Conservation (phyloP, 2,113 vertebrate genomes). For the Chrysemys picta region DNA sequence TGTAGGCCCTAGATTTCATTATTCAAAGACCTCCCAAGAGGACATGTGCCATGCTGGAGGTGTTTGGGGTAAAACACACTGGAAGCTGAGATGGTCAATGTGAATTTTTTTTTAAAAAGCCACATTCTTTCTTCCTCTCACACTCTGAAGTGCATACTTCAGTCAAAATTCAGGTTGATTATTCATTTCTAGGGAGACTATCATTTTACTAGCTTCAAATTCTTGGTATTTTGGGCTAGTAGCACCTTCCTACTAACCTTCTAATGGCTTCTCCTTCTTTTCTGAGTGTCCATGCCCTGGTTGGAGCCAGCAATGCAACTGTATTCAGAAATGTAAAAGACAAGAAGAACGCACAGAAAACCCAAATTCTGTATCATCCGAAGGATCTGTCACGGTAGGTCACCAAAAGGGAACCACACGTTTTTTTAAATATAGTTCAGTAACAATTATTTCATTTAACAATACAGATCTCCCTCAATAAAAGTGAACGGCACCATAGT, state of each 20-base stretch:
- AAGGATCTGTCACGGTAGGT: neutral
- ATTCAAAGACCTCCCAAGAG: neutral
- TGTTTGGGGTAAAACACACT: neutral
- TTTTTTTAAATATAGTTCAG: neutral
- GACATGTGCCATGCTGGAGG: neutral
- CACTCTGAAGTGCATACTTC: neutral
- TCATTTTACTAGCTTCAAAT: neutral
- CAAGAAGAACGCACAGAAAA: neutral
- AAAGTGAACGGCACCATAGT: neutral
- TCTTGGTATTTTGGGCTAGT: neutral
- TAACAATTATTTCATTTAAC: neutral
- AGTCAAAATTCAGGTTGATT: neutral
- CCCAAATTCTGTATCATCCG: neutral
- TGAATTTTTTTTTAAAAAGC: neutral
- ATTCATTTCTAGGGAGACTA: no score
- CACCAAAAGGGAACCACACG: neutral
- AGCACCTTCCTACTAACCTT: neutral
- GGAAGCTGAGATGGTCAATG: neutral
- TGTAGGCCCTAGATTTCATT: neutral
- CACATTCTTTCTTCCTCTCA: fast-evolving
- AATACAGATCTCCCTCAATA: neutral
- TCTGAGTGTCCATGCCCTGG: neutral
- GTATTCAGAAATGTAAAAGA: neutral
- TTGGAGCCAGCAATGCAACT: neutral
- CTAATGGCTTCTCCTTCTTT: neutral